phyloP scores from a whole-genome alignment of 2,888 invertebrate species.

The Branchellion lobata region DNA sequence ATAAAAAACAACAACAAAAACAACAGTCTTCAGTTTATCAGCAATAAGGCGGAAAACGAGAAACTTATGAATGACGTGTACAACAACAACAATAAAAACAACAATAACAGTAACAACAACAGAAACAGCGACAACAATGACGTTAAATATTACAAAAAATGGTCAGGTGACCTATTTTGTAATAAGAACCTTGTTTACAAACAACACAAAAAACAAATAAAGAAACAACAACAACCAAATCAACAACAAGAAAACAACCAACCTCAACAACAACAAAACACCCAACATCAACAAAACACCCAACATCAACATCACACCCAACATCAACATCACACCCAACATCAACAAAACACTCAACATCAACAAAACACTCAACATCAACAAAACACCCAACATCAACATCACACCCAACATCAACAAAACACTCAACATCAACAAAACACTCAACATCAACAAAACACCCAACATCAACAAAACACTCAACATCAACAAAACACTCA shows the following conservation, averaged over 20 bases:
- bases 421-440: no score
- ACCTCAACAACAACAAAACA: not conserved
- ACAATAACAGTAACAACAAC: not conserved
- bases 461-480: no score
- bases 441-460: not conserved
- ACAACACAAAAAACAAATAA: not conserved
- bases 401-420: not conserved
- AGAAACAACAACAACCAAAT: no score
- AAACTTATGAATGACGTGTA: not conserved
- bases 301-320: not conserved
- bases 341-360: not conserved
- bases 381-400: not conserved
- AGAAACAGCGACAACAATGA: not conserved
- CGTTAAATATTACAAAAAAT: conserved; percentile 9
- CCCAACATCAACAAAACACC: not conserved
- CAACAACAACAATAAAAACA: conserved; percentile 7
- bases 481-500: no score
- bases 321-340: not conserved
- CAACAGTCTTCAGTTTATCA: no score
- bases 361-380: conserved; percentile 1
- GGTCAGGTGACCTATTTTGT: not conserved
- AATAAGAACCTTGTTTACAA: not conserved
- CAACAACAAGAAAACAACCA: not conserved
- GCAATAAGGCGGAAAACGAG: no score
- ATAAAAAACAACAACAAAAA: not conserved